Evolutionary conservation across 2,888 invertebrate species (phyloP).

Genomic region (Cryptocephalus primarius): DNA sequence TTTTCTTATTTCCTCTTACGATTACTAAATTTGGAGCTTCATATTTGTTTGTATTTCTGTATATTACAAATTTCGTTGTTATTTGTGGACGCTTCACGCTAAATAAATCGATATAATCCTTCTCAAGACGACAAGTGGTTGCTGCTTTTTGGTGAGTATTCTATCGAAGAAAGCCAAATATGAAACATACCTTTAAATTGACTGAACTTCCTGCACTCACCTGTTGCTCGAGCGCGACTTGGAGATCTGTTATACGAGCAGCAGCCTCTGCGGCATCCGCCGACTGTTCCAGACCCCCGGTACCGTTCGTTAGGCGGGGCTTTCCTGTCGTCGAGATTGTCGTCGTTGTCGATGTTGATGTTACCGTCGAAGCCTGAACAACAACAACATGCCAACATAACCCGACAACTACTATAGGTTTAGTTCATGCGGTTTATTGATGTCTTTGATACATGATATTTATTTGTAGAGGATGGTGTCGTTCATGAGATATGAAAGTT

Average conservation of each 20-base stretch:
- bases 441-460: too few species aligned
- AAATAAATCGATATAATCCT: too few species aligned
- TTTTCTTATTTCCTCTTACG: too few species aligned
- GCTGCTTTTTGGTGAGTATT: too few species aligned
- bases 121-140: too few species aligned
- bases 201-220: slow-evolving; percentile 37
- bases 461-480: too few species aligned
- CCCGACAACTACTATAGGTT: slow-evolving; percentile 21
- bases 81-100: too few species aligned
- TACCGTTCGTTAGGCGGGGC: slow-evolving; percentile 48
- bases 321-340: slow-evolving; percentile 13
- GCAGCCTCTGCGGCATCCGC: slow-evolving; percentile 39
- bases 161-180: too few species aligned
- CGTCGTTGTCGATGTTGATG: slow-evolving; percentile 1
- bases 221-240: slow-evolving; percentile 80
- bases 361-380: slow-evolving; percentile 29
- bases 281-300: slow-evolving; percentile 36
- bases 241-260: slow-evolving; percentile 64
- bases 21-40: too few species aligned
- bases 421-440: neutral
- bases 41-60: too few species aligned
- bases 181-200: neutral
- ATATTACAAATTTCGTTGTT: too few species aligned
- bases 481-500: too few species aligned
- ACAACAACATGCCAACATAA: slow-evolving; percentile 36